Conservation (phyloP, 2,113 vertebrate species). For the Circaetus cinerascens region DNA sequence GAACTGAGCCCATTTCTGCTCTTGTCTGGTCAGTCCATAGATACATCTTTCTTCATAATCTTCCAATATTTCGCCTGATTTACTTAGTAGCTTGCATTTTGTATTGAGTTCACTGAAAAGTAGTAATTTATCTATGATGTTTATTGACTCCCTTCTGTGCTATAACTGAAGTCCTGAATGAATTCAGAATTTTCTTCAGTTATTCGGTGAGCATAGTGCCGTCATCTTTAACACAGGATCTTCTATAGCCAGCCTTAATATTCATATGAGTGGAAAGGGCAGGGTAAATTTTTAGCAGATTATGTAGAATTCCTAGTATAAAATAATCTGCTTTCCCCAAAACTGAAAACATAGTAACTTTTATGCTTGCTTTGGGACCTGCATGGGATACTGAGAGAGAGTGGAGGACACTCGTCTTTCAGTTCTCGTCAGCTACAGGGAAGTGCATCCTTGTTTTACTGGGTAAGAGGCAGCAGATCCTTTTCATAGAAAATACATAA, state of each 20-base stretch:
- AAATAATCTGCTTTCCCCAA: neutral
- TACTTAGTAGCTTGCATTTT: neutral
- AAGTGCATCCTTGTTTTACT: neutral
- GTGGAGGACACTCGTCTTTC: rapidly evolving
- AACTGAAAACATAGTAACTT: neutral
- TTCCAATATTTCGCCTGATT: neutral
- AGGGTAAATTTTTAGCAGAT: neutral
- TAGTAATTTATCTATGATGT: neutral
- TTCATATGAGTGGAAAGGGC: neutral
- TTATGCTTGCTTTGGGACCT: neutral
- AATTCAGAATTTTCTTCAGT: neutral
- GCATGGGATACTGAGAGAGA: neutral
- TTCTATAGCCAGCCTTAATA: neutral
- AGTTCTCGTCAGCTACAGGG: neutral
- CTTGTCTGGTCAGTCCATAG: neutral
- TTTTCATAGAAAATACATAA: neutral
- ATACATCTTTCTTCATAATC: neutral
- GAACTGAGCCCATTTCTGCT: neutral
- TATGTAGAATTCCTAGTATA: neutral
- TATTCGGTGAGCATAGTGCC: neutral
- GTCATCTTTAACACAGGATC: neutral
- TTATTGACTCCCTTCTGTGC: neutral
- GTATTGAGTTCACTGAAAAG: neutral
- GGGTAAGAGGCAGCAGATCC: neutral
- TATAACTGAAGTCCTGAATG: neutral